Evolutionary conservation across 2,797 vertebrate genomes (phyloP).

Genomic region (Perodicticus potto): DNA sequence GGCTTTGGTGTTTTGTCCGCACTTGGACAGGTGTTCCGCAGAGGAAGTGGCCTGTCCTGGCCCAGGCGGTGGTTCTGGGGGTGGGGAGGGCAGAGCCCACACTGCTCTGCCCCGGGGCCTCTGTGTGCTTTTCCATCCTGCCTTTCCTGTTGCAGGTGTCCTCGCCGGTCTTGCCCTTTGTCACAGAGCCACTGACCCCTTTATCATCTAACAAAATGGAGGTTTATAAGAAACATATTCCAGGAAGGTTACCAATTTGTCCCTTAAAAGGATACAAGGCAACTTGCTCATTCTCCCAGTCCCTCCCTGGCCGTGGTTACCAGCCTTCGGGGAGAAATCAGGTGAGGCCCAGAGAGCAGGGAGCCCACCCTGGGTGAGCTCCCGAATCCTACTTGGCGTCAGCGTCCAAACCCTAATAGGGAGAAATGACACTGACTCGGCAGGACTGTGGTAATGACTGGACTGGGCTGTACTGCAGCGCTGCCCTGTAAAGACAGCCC

Average conservation of each 20-base stretch:
- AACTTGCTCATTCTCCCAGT: background rate
- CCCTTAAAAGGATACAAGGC: background rate
- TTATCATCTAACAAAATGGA: background rate
- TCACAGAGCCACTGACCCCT: background rate
- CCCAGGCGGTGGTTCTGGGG: background rate
- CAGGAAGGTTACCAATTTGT: background rate
- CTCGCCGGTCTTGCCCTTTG: too few species aligned
- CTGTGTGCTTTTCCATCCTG: background rate
- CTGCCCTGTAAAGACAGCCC: background rate
- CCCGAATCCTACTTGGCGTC: background rate
- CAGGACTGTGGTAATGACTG: rapidly evolving
- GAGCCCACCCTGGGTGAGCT: too few species aligned
- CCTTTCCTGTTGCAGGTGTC: background rate
- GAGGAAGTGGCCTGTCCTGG: background rate
- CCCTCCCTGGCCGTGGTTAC: too few species aligned
- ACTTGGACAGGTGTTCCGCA: slow-evolving; percentile 20
- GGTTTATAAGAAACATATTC: background rate
- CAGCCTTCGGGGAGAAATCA: background rate
- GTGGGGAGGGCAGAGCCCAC: background rate
- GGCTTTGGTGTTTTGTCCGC: background rate
- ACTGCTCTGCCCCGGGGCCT: rapidly evolving
- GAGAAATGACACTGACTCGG: background rate
- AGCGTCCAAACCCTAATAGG: background rate
- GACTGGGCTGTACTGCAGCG: rapidly evolving
- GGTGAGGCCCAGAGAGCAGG: too few species aligned